A percentile compares a stretch with the other conserved stretches of the same genome.
Evolutionary conservation across 2,113 vertebrate genomes (phyloP).

Genomic region (Actinemys pallida): DNA sequence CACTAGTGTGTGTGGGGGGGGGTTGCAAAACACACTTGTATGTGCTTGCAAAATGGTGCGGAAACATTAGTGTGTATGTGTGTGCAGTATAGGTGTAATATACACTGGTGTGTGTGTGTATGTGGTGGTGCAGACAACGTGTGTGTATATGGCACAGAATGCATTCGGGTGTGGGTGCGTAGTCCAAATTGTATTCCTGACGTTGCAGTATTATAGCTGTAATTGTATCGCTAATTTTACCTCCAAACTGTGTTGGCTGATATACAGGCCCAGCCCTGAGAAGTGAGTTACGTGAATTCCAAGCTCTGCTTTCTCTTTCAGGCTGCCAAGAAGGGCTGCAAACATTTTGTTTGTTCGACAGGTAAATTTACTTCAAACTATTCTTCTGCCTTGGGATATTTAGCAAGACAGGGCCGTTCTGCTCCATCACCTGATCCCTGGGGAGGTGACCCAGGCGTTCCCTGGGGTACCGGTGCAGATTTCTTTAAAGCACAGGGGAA

Average conservation of each 20-base stretch:
- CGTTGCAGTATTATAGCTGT: background rate
- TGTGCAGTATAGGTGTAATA: background rate
- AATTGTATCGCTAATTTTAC: background rate
- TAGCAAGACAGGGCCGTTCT: background rate
- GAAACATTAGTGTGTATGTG: background rate
- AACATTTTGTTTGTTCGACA: slow-evolving; percentile 89
- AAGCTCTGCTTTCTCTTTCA: slow-evolving; percentile 44
- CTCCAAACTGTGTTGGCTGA: fast-evolving
- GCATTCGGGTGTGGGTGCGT: background rate
- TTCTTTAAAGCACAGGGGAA: background rate
- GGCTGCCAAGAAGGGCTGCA: slow-evolving; percentile 85
- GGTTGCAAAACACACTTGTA: background rate
- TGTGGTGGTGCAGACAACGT: background rate
- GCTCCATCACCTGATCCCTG: background rate
- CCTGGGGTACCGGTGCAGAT: background rate
- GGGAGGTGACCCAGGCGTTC: background rate
- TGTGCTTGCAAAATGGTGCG: background rate
- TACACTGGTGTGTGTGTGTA: background rate
- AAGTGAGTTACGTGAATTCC: fast-evolving
- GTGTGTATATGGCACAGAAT: background rate
- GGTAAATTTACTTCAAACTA: slow-evolving; percentile 73
- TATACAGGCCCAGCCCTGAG: no score
- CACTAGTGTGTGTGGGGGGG: background rate
- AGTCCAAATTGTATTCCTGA: background rate
- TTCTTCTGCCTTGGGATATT: background rate